Base-by-base conservation (phyloP, 1,140 invertebrate species). In the Drosophila kurseongensis region DNA sequence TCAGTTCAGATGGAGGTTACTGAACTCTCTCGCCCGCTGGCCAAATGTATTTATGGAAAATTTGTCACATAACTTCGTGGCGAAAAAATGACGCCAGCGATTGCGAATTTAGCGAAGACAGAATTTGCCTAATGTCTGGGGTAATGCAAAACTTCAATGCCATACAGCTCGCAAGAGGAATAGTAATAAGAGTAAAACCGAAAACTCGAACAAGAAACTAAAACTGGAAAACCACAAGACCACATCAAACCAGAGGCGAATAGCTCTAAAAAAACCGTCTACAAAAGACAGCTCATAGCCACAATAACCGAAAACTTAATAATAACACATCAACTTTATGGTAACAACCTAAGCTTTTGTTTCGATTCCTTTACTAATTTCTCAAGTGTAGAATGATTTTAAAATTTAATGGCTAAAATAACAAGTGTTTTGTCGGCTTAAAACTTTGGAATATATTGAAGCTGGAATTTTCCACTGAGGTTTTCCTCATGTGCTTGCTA, bases 101-200 rank as follows among this genome's bases (percentile, higher is more conserved):
- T 44, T 35, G 61, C 41, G 51, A 63, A 36, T 45, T 45, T 14
- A 36, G 29, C 29, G 10, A 48, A 35, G 23, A 47, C 40, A 42
- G 38, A 60, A 67, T 67, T 60, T 54, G 59, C 51, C 23, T 14
- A 38, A 14, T 42, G 35, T 42, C 32, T 27, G 51, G 57, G 9
- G 82, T 86, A 81, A 88, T 67, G 42, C 44, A 74, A 86, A 51
- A 88, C 83, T 54, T 63, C 82, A 86, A 86, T 86, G 82, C 78
- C 83, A 75, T 42, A 44, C 58, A 32, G 44, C 44, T 61, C 72
- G 52, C 60, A 79, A 71, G 68, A 69, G 63, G 65, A 60, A 82
- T 48, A 56, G 57, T 38, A 63, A 75, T 42, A 75, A 75, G 65
- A 75, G 59, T 75, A 75, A 75, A 75, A 74, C 69, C 48, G 7